phyloP scores from a whole-genome alignment of 2,888 invertebrate species.

The Drosophila incognita region DNA sequence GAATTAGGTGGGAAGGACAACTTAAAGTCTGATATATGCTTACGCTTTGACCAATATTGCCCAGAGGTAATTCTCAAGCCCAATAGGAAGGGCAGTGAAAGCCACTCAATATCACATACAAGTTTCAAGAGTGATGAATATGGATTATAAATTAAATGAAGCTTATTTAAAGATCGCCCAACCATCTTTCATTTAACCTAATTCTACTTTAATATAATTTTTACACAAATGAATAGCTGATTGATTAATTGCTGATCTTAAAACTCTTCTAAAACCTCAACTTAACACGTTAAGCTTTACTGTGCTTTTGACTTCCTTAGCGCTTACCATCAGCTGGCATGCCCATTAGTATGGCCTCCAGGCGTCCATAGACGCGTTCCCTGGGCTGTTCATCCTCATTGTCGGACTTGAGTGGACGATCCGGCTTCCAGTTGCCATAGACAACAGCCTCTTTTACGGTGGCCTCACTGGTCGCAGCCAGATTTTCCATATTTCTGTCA shows the following conservation, averaged over 20 bases:
- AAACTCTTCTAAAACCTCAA: background rate
- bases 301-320: background rate
- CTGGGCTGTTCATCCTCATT: conserved; percentile 40
- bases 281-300: background rate
- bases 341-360: conserved; percentile 73
- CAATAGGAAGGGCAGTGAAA: background rate
- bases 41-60: background rate
- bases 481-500: conserved; percentile 6
- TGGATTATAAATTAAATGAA: background rate
- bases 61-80: background rate
- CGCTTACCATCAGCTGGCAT: conserved; percentile 62
- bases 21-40: background rate
- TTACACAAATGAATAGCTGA: background rate
- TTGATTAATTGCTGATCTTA: too few species aligned
- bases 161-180: background rate
- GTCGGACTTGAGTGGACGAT: conserved; percentile 67
- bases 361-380: conserved; percentile 59
- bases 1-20: too few species aligned
- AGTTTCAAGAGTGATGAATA: background rate
- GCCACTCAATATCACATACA: background rate
- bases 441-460: conserved; percentile 68
- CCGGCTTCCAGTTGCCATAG: conserved; percentile 81
- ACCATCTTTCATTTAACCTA: background rate
- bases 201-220: background rate
- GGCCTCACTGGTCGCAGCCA: conserved; percentile 28